phyloP scores from a whole-genome alignment of 1,140 invertebrate genomes.

The Ostrea edulis region DNA sequence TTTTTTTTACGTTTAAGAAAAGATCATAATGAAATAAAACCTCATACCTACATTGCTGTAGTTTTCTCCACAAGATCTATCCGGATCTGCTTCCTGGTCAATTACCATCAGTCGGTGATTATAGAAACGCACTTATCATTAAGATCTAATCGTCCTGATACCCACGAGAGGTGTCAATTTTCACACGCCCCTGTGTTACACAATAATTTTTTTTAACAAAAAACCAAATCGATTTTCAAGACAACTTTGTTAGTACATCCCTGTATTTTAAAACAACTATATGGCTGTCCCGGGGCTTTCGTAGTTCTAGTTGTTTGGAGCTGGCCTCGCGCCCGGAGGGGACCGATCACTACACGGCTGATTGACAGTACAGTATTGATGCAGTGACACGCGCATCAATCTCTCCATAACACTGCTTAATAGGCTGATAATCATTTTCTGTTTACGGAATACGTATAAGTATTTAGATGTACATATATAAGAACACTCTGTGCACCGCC shows the following conservation, averaged over 20 bases:
- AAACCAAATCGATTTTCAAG: slow-evolving; percentile 21
- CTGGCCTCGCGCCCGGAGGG: not conserved
- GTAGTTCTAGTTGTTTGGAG: not conserved
- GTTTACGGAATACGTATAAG: slow-evolving; percentile 24
- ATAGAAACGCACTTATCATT: not conserved
- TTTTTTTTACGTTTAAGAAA: too few species aligned
- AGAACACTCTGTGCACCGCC: not conserved
- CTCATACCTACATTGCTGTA: not conserved
- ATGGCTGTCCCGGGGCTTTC: slow-evolving; percentile 7
- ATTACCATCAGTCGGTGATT: not conserved
- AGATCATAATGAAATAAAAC: too few species aligned
- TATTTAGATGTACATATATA: not conserved
- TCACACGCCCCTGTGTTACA: slow-evolving; percentile 14
- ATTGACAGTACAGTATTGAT: slow-evolving; percentile 37
- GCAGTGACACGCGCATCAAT: slow-evolving; percentile 17
- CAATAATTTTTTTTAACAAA: slow-evolving; percentile 10
- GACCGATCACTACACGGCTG: slow-evolving; percentile 1
- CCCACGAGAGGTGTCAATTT: not conserved
- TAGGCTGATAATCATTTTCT: slow-evolving; percentile 31
- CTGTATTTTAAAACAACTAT: not conserved
- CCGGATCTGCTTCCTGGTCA: not conserved
- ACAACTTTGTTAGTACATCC: slow-evolving; percentile 21
- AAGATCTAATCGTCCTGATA: not conserved
- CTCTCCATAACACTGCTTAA: slow-evolving; percentile 12
- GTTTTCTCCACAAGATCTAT: not conserved